Conservation (phyloP, 2,797 vertebrate species). For the Sebastes diaconus region DNA sequence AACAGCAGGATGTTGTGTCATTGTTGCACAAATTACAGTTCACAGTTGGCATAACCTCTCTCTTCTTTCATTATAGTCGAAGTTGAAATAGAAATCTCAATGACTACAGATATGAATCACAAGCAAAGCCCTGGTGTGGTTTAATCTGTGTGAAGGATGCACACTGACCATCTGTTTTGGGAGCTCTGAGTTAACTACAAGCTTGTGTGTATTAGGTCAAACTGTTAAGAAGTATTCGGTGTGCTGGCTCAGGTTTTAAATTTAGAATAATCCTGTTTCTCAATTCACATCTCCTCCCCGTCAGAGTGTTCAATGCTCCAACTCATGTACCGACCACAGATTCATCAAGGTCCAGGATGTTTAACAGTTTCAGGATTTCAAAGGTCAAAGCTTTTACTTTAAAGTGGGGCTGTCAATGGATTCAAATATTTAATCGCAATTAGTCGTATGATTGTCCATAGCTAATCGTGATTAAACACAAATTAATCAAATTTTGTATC, state of each 20-base stretch:
- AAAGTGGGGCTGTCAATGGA: too few relatives aligned
- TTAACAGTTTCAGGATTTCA: neutral
- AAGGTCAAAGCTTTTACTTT: slow-evolving; percentile 38
- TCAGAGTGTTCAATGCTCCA: neutral
- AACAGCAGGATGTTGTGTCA: slow-evolving; percentile 16
- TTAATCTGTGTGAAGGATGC: too few relatives aligned
- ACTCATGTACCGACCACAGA: neutral
- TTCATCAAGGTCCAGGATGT: neutral
- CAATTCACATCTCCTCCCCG: neutral
- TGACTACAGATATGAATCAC: too few relatives aligned
- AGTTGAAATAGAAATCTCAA: neutral
- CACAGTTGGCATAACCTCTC: neutral
- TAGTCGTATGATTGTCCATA: too few relatives aligned
- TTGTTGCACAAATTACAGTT: neutral
- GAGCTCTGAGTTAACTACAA: neutral
- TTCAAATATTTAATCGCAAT: too few relatives aligned
- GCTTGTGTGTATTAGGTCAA: neutral
- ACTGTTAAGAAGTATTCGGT: neutral
- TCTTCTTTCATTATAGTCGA: neutral
- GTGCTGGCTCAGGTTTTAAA: neutral
- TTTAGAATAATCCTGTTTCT: neutral
- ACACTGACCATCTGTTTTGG: neutral
- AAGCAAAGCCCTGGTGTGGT: neutral
- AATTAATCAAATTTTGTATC: too few relatives aligned
- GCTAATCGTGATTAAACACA: too few relatives aligned